Conservation (phyloP, 2,113 vertebrate species). For the Ictidomys tridecemlineatus region DNA sequence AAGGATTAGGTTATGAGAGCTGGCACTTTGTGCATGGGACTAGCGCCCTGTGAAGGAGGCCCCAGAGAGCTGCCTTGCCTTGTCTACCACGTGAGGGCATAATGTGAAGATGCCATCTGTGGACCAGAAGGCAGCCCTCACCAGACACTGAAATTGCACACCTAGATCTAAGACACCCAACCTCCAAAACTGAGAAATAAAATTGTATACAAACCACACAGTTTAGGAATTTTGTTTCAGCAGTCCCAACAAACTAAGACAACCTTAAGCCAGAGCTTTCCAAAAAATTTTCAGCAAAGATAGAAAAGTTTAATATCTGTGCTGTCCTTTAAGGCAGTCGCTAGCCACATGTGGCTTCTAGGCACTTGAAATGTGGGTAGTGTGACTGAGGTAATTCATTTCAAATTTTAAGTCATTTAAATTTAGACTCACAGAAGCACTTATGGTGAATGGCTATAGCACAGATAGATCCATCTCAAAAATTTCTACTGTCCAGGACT, state of each 20-base stretch:
- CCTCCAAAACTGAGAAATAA: not conserved
- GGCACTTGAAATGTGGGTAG: not conserved
- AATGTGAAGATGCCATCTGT: not conserved
- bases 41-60: not conserved
- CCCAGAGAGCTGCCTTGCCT: not conserved
- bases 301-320: not conserved
- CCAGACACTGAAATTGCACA: not conserved
- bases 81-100: not conserved
- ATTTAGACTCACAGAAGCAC: not conserved
- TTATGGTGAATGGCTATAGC: not conserved
- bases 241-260: not conserved
- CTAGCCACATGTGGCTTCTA: not conserved
- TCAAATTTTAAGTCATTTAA: constrained; percentile 26
- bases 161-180: not conserved
- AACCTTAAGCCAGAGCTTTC: not conserved
- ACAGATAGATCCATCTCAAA: not conserved
- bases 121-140: not conserved
- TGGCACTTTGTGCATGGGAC: not conserved
- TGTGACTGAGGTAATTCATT: not conserved
- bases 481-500: not conserved
- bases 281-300: not conserved
- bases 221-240: not conserved
- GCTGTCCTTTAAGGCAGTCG: too few species aligned
- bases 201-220: not conserved
- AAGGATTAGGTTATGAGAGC: not conserved